phyloP scores from a whole-genome alignment of 2,888 invertebrate genomes.

The Eubasilissa splendida region DNA sequence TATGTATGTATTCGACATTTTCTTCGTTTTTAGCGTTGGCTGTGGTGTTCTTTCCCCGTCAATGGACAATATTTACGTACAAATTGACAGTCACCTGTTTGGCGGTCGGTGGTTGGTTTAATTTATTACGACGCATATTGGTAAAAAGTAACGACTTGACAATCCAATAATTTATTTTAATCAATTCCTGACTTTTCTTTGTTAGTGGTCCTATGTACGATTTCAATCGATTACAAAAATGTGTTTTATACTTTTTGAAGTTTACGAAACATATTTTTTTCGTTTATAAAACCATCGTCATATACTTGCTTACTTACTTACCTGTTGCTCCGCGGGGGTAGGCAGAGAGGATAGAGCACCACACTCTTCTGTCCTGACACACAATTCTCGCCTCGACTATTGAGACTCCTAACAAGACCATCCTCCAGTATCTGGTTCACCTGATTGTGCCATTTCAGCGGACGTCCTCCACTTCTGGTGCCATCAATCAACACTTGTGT shows the following conservation, averaged over 20 bases:
- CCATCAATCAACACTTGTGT: no score
- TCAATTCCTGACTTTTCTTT: no score
- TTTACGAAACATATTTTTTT: neutral
- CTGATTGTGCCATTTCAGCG: no score
- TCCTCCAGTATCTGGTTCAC: no score
- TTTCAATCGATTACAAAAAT: no score
- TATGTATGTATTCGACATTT: neutral
- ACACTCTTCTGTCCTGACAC: neutral
- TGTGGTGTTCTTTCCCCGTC: no score
- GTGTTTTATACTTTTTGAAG: no score
- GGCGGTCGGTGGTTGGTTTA: neutral
- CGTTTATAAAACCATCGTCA: neutral
- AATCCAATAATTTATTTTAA: no score
- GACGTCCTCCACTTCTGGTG: no score
- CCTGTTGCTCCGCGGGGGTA: neutral
- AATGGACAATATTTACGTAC: slow-evolving; percentile 7
- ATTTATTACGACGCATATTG: neutral
- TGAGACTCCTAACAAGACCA: no score
- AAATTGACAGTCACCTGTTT: neutral
- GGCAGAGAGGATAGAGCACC: neutral
- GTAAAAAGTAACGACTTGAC: neutral
- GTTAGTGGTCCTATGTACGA: no score
- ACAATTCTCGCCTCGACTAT: neutral
- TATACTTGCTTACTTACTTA: neutral
- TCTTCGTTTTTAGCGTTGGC: neutral